Conservation (phyloP, 2,797 vertebrate species). For the Anniella stebbinsi region DNA sequence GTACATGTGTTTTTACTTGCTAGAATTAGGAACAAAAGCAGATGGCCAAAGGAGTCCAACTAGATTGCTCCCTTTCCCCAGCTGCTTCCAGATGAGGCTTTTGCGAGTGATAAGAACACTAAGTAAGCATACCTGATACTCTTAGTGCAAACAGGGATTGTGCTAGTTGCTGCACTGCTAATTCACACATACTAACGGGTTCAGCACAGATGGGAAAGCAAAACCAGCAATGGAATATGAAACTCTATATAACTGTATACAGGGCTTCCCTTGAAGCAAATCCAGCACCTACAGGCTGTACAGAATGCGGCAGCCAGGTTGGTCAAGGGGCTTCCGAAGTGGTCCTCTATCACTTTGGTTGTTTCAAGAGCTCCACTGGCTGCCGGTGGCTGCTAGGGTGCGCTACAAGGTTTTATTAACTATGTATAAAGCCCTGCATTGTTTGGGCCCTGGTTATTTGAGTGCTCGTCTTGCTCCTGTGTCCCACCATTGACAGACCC, state of each 20-base stretch:
- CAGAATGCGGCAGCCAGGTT: too few species aligned
- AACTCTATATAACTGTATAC: background rate
- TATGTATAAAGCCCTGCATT: too few species aligned
- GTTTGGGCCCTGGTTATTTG: too few species aligned
- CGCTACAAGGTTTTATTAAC: too few species aligned
- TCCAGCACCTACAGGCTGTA: too few species aligned
- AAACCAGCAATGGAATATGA: background rate
- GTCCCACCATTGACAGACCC: too few species aligned
- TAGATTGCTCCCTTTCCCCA: background rate
- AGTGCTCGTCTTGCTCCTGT: too few species aligned
- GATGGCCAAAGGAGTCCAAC: background rate
- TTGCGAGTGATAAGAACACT: background rate
- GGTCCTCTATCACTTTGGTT: too few species aligned
- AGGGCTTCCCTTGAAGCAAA: too few species aligned
- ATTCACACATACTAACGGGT: background rate
- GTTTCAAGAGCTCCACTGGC: too few species aligned
- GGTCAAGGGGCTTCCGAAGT: too few species aligned
- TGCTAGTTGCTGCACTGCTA: background rate
- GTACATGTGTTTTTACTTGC: fast-evolving
- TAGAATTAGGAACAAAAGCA: background rate
- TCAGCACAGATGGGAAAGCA: background rate
- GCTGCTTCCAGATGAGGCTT: background rate
- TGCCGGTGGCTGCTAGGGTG: too few species aligned
- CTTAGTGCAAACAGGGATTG: background rate
- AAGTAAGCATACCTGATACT: background rate